Conservation (phyloP, 2,888 invertebrate species). For the Limnephilus auricula region DNA sequence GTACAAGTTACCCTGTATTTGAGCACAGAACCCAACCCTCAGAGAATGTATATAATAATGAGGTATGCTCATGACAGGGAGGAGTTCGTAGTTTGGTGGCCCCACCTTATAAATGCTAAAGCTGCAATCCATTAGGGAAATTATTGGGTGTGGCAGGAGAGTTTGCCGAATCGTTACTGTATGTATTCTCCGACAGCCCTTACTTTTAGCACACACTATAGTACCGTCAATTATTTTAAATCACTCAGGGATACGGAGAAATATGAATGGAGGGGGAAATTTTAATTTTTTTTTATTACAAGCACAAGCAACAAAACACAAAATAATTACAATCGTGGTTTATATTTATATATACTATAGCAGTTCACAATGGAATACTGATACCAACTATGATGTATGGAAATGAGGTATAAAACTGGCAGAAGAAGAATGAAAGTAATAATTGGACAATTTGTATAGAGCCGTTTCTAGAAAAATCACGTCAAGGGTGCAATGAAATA, state of each 20-base stretch:
- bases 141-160: neutral
- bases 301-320: too few species aligned
- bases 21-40: neutral
- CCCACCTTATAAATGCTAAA: neutral
- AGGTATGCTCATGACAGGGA: neutral
- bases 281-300: neutral
- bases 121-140: constrained; percentile 29
- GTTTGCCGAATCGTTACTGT: neutral
- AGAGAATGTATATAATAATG: neutral
- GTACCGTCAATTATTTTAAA: neutral
- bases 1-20: neutral
- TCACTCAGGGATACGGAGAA: neutral
- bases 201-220: neutral
- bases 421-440: too few species aligned
- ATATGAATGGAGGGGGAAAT: neutral
- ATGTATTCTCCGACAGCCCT: neutral
- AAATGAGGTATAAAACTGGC: too few species aligned
- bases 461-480: too few species aligned
- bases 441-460: too few species aligned
- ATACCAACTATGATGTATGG: too few species aligned
- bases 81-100: neutral
- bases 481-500: too few species aligned
- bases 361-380: too few species aligned
- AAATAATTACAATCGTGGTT: too few species aligned
- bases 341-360: too few species aligned